These are phyloP conservation scores for Ranitomeya variabilis DNA, from an alignment of 2,113 vertebrate species.

Conservation along the genomic window DNA sequence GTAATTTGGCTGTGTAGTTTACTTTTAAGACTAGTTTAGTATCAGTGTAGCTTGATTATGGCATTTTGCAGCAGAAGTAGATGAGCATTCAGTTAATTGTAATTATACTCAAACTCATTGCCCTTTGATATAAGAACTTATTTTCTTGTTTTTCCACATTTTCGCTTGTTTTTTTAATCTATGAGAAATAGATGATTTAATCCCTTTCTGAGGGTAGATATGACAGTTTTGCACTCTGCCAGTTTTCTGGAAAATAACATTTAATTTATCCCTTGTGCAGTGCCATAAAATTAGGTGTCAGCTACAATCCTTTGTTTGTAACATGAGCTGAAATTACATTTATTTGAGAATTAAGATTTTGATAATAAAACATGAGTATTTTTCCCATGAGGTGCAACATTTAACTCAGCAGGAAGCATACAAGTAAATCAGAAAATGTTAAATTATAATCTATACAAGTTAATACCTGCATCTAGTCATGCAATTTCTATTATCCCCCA, in stretches of 20 bases:
- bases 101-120: background rate
- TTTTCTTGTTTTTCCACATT: background rate
- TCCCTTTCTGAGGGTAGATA: background rate
- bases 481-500: background rate
- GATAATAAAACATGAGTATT: constrained; percentile 20
- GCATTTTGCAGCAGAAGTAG: too few species aligned
- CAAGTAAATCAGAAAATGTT: background rate
- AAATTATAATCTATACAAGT: background rate
- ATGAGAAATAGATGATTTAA: background rate
- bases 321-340: constrained; percentile 1
- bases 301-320: constrained; percentile 7
- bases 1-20: too few species aligned
- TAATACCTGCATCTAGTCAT: constrained; percentile 9
- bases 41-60: too few species aligned
- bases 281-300: constrained; percentile 28
- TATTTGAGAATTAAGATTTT: constrained; percentile 1
- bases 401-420: constrained; percentile 26
- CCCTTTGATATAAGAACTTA: background rate
- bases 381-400: constrained; percentile 1
- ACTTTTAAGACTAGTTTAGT: too few species aligned
- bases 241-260: constrained; percentile 15
- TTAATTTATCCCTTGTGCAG: constrained; percentile 17
- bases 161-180: background rate
- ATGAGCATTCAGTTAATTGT: background rate
- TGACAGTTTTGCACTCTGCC: background rate